Evolutionary conservation across 2,113 vertebrate genomes (phyloP), one percentile per base, ranked within the genome.

Genomic region (Cochlearius cochlearius): DNA sequence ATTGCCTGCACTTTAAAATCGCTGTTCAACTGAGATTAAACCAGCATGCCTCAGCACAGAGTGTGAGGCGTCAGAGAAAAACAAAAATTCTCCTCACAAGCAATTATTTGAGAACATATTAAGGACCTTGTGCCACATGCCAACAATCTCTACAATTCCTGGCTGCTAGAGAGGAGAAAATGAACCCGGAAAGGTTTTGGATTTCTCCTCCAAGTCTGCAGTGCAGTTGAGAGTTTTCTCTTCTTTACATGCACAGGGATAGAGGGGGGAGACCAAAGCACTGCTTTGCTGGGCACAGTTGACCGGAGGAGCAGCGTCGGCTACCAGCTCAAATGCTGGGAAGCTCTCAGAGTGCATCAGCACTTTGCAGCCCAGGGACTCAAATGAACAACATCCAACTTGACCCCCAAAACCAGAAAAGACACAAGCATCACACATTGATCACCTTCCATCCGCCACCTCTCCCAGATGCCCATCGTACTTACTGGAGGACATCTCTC

Each of bases 401-500:
- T 62, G 50, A 34, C 17, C 29, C 52, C n/a, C 83, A 73, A 36
- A 39, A 38, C 39, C 1, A 81, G 23, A 52, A 41, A 18, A 32
- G 55, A 66, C 16, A 53, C 10, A 29, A 67, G 21, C 34, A 41
- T 29, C 67, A 67, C 34, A 27, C 0, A 0, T 22, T 32, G 63
- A 58, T 29, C 23, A 47, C n/a, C 11, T 12, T 68, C 53, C 72
- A 80, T 5, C 60, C 0, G 0, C 49, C 76, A 75, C 30, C 67
- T 58, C 43, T 74, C 39, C 75, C 63, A 86, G 29, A 22, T 1
- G 0, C 36, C 21, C 2, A 0, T 9, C 2, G 1, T 72, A 99
- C 99, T 99, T 95, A 99, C 99, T 99, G 99, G 21, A 99, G 98
- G 73, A 99, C 98, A 69, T 99, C 99, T 19, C 99, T 98, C 97